Conservation (phyloP, 2,888 invertebrate species). For the Muschampia plurimacula region DNA sequence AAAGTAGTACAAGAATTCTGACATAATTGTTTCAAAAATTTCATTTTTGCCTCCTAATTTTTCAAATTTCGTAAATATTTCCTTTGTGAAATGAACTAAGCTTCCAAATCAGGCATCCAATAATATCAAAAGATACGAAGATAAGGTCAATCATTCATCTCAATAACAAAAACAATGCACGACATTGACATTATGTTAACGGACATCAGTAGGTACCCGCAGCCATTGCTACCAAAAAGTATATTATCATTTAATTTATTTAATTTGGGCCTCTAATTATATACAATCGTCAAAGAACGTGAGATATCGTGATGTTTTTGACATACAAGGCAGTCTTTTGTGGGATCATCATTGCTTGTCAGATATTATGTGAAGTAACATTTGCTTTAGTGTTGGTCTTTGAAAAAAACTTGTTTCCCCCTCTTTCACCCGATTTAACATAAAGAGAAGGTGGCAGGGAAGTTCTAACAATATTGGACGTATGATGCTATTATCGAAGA, state of each 20-base stretch:
- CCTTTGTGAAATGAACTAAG: too few relatives aligned
- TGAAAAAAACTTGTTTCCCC: constrained; percentile 46
- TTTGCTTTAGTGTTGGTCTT: constrained; percentile 56
- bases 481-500: constrained; percentile 71
- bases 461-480: constrained; percentile 56
- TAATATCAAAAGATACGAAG: neutral
- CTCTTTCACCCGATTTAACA: constrained; percentile 42
- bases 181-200: constrained; percentile 67
- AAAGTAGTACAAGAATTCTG: too few relatives aligned
- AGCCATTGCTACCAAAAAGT: constrained; percentile 49
- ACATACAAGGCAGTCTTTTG: constrained; percentile 83
- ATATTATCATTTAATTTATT: constrained; percentile 66
- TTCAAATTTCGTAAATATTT: too few relatives aligned
- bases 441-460: constrained; percentile 51
- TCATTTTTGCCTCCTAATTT: too few relatives aligned
- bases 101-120: too few relatives aligned
- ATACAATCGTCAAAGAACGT: constrained; percentile 72
- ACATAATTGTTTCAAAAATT: too few relatives aligned
- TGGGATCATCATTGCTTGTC: constrained; percentile 74
- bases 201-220: constrained; percentile 3
- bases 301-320: constrained; percentile 70
- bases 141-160: constrained; percentile 1
- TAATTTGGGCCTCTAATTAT: constrained; percentile 80
- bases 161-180: constrained; percentile 49
- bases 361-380: constrained; percentile 72